Conservation (phyloP, 2,888 invertebrate genomes). For the Diarsia dahlii region DNA sequence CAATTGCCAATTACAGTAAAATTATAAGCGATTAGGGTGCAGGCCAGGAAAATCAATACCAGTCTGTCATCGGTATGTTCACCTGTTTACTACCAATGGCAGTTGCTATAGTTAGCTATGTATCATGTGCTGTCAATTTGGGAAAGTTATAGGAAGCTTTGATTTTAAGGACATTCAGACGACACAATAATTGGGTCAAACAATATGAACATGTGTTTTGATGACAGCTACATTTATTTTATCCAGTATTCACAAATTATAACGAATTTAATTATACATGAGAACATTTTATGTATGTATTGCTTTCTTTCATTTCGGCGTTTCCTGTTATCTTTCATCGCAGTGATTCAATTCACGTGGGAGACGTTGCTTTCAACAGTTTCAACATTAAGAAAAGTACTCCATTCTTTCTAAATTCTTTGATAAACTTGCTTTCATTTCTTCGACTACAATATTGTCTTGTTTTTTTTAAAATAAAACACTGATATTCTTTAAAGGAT, state of each 20-base stretch:
- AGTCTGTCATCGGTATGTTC: slow-evolving; percentile 28
- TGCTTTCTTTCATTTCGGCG: slow-evolving; percentile 36
- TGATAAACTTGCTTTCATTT: slow-evolving; percentile 32
- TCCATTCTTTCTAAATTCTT: slow-evolving; percentile 41
- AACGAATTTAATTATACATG: slow-evolving; percentile 15
- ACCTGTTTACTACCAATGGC: slow-evolving; percentile 26
- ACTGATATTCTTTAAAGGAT: slow-evolving; percentile 1
- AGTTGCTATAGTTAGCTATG: neutral
- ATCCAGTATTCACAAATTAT: slow-evolving; percentile 1
- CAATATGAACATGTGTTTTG: slow-evolving; percentile 13
- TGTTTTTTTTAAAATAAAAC: slow-evolving; percentile 8
- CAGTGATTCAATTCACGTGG: slow-evolving; percentile 48
- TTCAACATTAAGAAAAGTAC: slow-evolving; percentile 26
- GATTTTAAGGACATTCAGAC: neutral
- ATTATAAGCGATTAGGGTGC: slow-evolving; percentile 46
- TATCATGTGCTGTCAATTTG: slow-evolving; percentile 10
- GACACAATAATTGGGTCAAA: slow-evolving; percentile 11
- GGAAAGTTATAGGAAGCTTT: neutral
- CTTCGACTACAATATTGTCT: slow-evolving; percentile 24
- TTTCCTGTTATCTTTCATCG: slow-evolving; percentile 35
- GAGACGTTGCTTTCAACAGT: slow-evolving; percentile 33
- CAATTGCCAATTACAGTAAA: slow-evolving; percentile 11
- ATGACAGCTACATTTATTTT: neutral
- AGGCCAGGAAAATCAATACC: slow-evolving; percentile 53
- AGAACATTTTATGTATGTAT: slow-evolving; percentile 16